A percentile compares a stretch with the other conserved stretches of the same genome.
Evolutionary conservation across 1,140 invertebrate species (phyloP).

Genomic region (Drosophila pachea): DNA sequence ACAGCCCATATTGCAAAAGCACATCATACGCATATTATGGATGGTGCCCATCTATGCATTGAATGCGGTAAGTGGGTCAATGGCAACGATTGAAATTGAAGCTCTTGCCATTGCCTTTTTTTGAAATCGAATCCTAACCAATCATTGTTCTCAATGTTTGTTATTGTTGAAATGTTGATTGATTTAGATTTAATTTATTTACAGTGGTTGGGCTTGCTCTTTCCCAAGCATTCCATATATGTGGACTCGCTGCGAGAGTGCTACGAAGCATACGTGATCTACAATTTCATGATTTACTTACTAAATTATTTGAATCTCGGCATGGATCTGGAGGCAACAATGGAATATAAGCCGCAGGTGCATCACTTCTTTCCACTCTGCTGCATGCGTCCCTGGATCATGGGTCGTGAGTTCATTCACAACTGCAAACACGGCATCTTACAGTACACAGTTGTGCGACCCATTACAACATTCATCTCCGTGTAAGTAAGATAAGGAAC

Average conservation of each 20-base stretch:
- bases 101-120: background rate
- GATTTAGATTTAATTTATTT: constrained; percentile 7
- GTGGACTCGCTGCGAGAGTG: constrained; percentile 95
- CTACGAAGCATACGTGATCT: constrained; percentile 98
- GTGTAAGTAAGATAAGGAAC: constrained; percentile 83
- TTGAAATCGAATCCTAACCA: constrained; percentile 40
- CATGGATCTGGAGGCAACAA: constrained; percentile 87
- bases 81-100: constrained; percentile 10
- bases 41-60: constrained; percentile 98
- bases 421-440: constrained; percentile 97
- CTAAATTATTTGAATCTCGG: constrained; percentile 93
- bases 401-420: constrained; percentile 94
- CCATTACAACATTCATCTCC: constrained; percentile 92
- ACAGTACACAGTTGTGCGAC: constrained; percentile 94
- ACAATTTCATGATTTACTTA: constrained; percentile 98
- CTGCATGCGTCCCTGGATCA: constrained; percentile 91
- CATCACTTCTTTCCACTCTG: constrained; percentile 92
- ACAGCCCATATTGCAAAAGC: constrained; percentile 94
- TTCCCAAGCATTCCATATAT: constrained; percentile 92
- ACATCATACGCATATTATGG: constrained; percentile 97
- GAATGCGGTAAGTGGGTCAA: constrained; percentile 88
- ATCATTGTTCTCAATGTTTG: background rate
- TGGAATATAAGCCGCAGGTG: constrained; percentile 91
- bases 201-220: constrained; percentile 90
- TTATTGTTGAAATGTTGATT: constrained; percentile 6